phyloP scores from a whole-genome alignment of 2,113 vertebrate genomes.

The Scophthalmus maximus region DNA sequence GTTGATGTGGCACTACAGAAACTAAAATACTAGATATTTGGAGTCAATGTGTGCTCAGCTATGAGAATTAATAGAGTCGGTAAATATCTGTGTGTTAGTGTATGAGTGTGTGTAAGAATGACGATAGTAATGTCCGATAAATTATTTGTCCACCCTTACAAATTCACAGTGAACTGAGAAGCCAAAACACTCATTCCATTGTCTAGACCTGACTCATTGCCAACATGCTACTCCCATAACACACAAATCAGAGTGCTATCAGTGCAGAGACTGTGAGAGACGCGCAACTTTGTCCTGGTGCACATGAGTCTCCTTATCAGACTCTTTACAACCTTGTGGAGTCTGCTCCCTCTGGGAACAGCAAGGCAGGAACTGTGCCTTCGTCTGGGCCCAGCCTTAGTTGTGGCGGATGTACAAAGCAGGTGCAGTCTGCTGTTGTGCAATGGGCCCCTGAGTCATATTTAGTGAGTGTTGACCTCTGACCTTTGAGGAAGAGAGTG shows the following conservation, averaged over 20 bases:
- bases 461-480: slow-evolving; percentile 68
- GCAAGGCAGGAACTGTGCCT: slow-evolving; percentile 37
- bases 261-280: slow-evolving; percentile 55
- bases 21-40: slow-evolving; percentile 4
- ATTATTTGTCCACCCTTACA: slow-evolving; percentile 70
- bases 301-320: slow-evolving; percentile 70
- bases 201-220: slow-evolving; percentile 76
- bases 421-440: slow-evolving; percentile 75
- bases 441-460: slow-evolving; percentile 66
- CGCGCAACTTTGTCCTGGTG: slow-evolving; percentile 46
- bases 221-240: slow-evolving; percentile 75
- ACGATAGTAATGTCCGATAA: slow-evolving; percentile 57
- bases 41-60: slow-evolving; percentile 16
- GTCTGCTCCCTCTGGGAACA: slow-evolving; percentile 57
- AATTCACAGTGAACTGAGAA: slow-evolving; percentile 54
- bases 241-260: slow-evolving; percentile 68
- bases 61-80: slow-evolving; percentile 18
- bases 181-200: slow-evolving; percentile 85
- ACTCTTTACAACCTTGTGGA: slow-evolving; percentile 62
- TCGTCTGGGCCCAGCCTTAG: slow-evolving; percentile 17
- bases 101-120: slow-evolving; percentile 34
- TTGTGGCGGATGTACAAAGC: slow-evolving; percentile 59
- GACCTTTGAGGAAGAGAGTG: slow-evolving; percentile 72
- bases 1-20: neutral
- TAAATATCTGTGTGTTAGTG: slow-evolving; percentile 13